Base-by-base conservation (phyloP, 2,888 invertebrate species). In the Miltochrista miniata region DNA sequence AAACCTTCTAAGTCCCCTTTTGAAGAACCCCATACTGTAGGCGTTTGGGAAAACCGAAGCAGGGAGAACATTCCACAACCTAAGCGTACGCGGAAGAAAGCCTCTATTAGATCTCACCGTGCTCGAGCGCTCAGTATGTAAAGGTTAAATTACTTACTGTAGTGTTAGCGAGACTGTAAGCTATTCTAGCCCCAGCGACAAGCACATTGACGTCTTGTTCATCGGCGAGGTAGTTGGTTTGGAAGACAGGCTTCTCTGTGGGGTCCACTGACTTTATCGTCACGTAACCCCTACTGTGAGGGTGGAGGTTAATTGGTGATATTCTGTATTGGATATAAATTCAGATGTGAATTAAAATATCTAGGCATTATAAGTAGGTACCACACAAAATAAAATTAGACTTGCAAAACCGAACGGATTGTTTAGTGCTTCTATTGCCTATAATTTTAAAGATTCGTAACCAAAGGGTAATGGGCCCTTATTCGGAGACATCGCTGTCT, bases 181-280 rank as follows among this genome's bases (percentile, higher is more conserved):
- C 93, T 7, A 93, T 88, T 56, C 90, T 90, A 7, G 94, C 92
- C 0, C 94, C 95, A 43, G 95, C 95, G 0, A 95, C 90, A 8
- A 95, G 73, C 2, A 93, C 92, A 0, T 93, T 87, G 1, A 93
- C 74, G 69, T 97, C 97, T 61, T 94, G 90, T 0, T 94, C 93
- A 36, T 95, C 93, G 3, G 87, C 84, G 68, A 96, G 91, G 81
- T 97, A 97, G 79, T 96, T 96, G 0, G 95, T 95, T 62, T 95
- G 93, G 81, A 97, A 94, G n/a, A 94, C 59, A 0, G 97, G 97
- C 34, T 94, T 92, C 7, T 93, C 93, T 12, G 93, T 74, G 0
- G 97, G 96, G 81, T 97, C 93, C 18, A 91, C 92, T 0, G 94
- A 94, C 48, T 92, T 92, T 37, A 97, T 86, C 7, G 92, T 90